Conservation (phyloP, 2,888 invertebrate species). For the Phyllotreta cruciferae region DNA sequence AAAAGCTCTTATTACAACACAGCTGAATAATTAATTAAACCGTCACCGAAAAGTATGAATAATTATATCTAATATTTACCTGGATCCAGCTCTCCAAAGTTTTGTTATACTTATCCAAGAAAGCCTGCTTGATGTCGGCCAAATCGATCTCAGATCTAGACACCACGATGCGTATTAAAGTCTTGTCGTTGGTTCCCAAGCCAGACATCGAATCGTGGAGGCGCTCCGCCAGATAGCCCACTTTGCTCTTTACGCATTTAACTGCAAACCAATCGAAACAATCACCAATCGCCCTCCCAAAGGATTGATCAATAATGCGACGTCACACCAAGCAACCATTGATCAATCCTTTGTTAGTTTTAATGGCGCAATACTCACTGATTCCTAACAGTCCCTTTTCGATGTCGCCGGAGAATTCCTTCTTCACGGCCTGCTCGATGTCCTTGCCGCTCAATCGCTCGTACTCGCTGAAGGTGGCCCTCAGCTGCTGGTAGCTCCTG, state of each 20-base stretch:
- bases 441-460: constrained; percentile 82
- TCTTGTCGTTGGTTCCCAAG: constrained; percentile 88
- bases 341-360: too few relatives aligned
- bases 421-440: constrained; percentile 84
- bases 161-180: constrained; percentile 89
- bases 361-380: too few relatives aligned
- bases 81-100: constrained; percentile 84
- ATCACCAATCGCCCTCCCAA: not conserved
- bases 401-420: constrained; percentile 87
- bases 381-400: constrained; percentile 88
- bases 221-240: constrained; percentile 90
- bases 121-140: constrained; percentile 91
- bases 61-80: too few relatives aligned
- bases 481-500: constrained; percentile 87
- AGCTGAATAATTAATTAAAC: constrained; percentile 2
- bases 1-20: not conserved
- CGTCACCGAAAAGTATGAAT: not conserved
- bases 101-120: constrained; percentile 82
- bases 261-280: constrained; percentile 63
- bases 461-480: constrained; percentile 85
- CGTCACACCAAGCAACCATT: too few relatives aligned
- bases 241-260: constrained; percentile 88
- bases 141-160: constrained; percentile 92
- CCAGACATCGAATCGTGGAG: constrained; percentile 92
- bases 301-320: constrained; percentile 4